These are phyloP conservation scores for Taurulus bubalis DNA, from an alignment of 2,113 vertebrate genomes.

Conservation along the genomic window DNA sequence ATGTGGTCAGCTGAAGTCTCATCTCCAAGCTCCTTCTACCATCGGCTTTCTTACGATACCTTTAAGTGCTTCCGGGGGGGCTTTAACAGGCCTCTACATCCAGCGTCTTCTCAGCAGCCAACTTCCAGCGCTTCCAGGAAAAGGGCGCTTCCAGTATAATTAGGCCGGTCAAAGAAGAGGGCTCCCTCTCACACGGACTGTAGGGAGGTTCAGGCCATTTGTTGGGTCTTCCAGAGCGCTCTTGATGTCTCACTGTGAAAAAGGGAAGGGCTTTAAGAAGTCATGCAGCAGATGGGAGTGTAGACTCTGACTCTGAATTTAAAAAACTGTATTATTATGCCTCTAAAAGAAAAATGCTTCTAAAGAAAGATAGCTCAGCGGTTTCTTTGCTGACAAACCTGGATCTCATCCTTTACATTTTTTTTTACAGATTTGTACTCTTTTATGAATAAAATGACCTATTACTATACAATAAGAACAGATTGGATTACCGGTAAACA, in stretches of 20 bases:
- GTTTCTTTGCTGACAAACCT: neutral
- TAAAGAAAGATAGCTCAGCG: neutral
- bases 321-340: slow-evolving; percentile 4
- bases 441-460: neutral
- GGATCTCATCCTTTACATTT: neutral
- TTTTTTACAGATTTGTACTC: neutral
- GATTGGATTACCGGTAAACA: neutral
- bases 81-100: slow-evolving; percentile 73
- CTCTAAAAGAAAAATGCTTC: neutral
- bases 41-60: slow-evolving; percentile 70
- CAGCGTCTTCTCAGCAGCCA: slow-evolving; percentile 62
- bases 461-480: neutral
- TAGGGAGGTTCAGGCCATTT: slow-evolving; percentile 62
- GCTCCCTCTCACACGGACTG: slow-evolving; percentile 47
- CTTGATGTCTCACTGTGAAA: slow-evolving; percentile 62
- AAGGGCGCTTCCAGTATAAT: slow-evolving; percentile 73
- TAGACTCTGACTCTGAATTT: slow-evolving; percentile 2
- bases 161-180: slow-evolving; percentile 69
- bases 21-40: slow-evolving; percentile 53
- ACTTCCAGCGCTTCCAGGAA: slow-evolving; percentile 66
- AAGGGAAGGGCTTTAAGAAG: slow-evolving; percentile 50
- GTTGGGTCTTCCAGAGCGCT: slow-evolving; percentile 57
- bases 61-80: slow-evolving; percentile 73
- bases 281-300: slow-evolving; percentile 21
- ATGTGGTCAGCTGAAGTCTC: slow-evolving; percentile 49